Percentiles rank a stretch among this genome's conserved stretches.
Evolutionary conservation across 2,113 vertebrate species (phyloP).

Genomic region (Pelodiscus sinensis): DNA sequence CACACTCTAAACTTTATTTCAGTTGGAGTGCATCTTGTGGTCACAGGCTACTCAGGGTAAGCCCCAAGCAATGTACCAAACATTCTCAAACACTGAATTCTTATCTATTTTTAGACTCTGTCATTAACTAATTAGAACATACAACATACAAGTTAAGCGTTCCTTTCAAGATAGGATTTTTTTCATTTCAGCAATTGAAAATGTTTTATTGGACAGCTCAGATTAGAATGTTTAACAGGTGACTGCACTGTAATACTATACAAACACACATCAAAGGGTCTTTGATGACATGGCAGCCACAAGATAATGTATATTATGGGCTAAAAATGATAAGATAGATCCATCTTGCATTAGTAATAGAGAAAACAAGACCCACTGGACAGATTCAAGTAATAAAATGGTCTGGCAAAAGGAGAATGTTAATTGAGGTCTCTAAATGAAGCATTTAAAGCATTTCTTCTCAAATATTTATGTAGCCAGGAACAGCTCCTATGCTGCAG

Average conservation of each 20-base stretch:
- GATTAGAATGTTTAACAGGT: background rate
- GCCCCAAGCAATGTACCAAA: background rate
- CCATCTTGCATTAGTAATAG: background rate
- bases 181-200: background rate
- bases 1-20: background rate
- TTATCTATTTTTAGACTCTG: background rate
- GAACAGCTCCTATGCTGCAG: background rate
- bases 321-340: constrained; percentile 1
- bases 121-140: background rate
- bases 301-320: background rate
- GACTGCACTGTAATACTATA: background rate
- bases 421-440: constrained; percentile 23
- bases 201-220: background rate
- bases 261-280: background rate
- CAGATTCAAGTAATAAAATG: constrained; percentile 12
- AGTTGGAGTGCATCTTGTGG: background rate
- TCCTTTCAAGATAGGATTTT: background rate
- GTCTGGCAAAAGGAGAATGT: background rate
- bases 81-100: background rate
- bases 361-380: constrained; percentile 1
- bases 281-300: background rate
- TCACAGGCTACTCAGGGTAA: background rate
- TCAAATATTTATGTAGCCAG: background rate
- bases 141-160: background rate
- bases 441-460: background rate